phyloP scores from a whole-genome alignment of 2,113 vertebrate genomes.

The Seriola aureovittata region DNA sequence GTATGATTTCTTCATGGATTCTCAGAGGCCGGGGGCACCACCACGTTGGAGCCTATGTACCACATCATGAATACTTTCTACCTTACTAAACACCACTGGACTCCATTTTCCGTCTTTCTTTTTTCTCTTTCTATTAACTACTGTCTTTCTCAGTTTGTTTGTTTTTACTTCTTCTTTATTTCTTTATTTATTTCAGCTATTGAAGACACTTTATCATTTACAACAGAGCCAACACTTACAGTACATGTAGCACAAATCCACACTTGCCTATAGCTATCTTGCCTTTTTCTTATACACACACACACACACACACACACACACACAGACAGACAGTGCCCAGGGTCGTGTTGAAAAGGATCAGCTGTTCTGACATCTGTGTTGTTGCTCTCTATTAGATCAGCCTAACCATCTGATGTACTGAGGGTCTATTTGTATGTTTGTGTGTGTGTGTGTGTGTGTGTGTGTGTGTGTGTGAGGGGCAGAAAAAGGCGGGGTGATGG shows the following conservation, averaged over 20 bases:
- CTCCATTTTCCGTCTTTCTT: neutral
- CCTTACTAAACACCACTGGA: neutral
- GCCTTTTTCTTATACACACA: neutral
- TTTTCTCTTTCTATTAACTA: neutral
- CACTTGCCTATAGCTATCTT: neutral
- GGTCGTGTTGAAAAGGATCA: constrained; percentile 59
- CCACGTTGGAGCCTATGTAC: neutral
- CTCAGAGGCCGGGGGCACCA: neutral
- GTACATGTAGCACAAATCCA: neutral
- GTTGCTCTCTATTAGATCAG: constrained; percentile 65
- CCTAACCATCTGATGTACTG: constrained; percentile 52
- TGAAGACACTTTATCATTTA: neutral
- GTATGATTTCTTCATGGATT: neutral
- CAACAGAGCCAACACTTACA: neutral
- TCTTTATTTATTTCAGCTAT: neutral
- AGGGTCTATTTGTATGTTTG: constrained; percentile 16
- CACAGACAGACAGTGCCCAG: constrained; percentile 19
- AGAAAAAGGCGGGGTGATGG: neutral
- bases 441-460: neutral
- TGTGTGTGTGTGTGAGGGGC: neutral
- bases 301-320: neutral
- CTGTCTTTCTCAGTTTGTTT: neutral
- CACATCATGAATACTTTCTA: neutral
- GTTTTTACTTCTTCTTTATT: neutral
- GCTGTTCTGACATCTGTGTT: constrained; percentile 73